Conservation (phyloP, 2,113 vertebrate species). For the Hassar affinis region DNA sequence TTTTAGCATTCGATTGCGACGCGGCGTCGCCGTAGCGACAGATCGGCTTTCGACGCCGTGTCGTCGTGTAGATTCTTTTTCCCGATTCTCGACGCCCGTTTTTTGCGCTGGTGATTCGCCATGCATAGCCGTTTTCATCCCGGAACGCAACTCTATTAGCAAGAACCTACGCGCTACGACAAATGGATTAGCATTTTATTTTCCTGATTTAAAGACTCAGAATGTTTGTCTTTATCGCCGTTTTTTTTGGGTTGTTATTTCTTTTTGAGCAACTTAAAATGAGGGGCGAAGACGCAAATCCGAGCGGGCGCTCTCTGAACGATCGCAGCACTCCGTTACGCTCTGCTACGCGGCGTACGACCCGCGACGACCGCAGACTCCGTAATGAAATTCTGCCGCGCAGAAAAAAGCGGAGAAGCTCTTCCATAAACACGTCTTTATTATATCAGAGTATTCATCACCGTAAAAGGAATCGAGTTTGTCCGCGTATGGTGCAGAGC, state of each 20-base stretch:
- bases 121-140: too few species aligned
- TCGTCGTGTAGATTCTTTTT: too few species aligned
- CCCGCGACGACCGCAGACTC: conserved; percentile 29
- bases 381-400: conserved; percentile 47
- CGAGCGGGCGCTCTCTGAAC: conserved; percentile 15
- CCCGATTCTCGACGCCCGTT: neutral
- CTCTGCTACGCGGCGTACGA: conserved; percentile 13
- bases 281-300: conserved; percentile 2
- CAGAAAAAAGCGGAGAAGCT: conserved; percentile 59
- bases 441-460: conserved; percentile 79
- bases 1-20: conserved; percentile 23
- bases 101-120: neutral
- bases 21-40: conserved; percentile 21
- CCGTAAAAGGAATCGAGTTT: conserved; percentile 75
- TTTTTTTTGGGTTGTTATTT: neutral
- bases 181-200: neutral
- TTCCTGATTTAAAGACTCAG: neutral
- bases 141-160: neutral
- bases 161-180: neutral
- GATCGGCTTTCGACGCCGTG: conserved; percentile 35
- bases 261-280: neutral
- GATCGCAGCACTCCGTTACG: conserved; percentile 25
- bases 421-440: conserved; percentile 78
- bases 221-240: neutral
- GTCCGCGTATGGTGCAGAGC: conserved; percentile 73